Percentiles rank a stretch among this genome's conserved stretches.
Evolutionary conservation across 2,888 invertebrate species (phyloP).

Genomic region (Yponomeuta evonymella): DNA sequence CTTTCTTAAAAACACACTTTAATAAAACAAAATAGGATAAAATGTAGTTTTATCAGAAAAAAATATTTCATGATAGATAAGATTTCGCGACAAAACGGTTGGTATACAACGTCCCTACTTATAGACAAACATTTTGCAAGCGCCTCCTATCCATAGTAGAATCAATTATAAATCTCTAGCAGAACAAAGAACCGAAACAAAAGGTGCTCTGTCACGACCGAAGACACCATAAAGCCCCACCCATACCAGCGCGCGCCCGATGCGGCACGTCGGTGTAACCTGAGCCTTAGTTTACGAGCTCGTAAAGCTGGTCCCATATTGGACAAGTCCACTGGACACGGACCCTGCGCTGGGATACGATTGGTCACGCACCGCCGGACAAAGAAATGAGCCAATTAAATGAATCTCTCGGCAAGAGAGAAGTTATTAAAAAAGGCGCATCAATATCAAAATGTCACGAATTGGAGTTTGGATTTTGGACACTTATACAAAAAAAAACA

Average conservation of each 20-base stretch:
- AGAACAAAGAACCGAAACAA: background rate
- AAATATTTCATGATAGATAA: no score
- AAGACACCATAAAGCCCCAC: background rate
- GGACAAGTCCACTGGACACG: slow-evolving; percentile 30
- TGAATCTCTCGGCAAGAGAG: background rate
- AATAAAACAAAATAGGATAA: no score
- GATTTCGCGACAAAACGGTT: no score
- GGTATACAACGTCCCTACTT: no score
- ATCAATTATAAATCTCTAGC: background rate
- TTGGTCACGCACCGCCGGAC: background rate
- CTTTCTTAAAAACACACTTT: no score
- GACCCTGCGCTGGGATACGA: slow-evolving; percentile 22
- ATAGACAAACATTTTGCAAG: no score
- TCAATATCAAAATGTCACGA: no score
- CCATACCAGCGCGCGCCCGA: background rate
- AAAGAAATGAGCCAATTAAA: slow-evolving; percentile 5
- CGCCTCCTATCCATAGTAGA: background rate
- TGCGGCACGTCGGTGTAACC: slow-evolving; percentile 3
- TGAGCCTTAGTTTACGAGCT: slow-evolving; percentile 39
- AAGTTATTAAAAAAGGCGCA: background rate
- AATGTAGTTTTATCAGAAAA: no score
- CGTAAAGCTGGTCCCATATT: slow-evolving; percentile 57
- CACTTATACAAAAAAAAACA: no score
- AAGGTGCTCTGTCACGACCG: background rate
- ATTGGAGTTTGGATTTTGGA: no score